A percentile compares a stretch with the other conserved stretches of the same genome.
Conservation (phyloP, 2,113 vertebrate genomes). For the Notechis scutatus region DNA sequence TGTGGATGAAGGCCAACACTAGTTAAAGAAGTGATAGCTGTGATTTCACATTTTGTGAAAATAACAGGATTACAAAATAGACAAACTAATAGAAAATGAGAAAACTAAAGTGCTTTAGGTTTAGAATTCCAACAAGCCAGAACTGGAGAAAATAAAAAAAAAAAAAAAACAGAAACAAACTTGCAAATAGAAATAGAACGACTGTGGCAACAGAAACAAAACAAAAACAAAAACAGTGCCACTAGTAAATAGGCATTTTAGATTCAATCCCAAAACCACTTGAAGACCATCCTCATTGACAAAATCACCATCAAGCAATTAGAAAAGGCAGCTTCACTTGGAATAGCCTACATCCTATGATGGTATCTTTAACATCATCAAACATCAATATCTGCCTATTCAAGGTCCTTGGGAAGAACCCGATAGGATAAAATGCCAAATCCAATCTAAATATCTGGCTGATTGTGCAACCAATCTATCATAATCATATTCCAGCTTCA, state of each 20-base stretch:
- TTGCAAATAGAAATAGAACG: not conserved
- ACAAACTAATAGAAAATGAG: not conserved
- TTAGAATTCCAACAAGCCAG: not conserved
- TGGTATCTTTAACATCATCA: not conserved
- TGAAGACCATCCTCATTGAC: not conserved
- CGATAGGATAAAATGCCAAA: not conserved
- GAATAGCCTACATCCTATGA: not conserved
- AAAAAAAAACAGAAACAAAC: not conserved
- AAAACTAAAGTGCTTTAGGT: not conserved
- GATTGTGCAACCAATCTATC: not conserved
- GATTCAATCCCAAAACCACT: not conserved
- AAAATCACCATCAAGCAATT: not conserved
- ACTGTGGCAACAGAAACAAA: not conserved
- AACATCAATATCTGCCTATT: not conserved
- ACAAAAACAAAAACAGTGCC: not conserved
- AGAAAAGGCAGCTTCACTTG: not conserved
- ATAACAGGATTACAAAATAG: not conserved
- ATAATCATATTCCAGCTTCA: not conserved
- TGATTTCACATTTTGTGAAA: not conserved
- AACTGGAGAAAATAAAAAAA: not conserved
- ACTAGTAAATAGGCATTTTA: not conserved
- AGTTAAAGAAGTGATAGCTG: not conserved
- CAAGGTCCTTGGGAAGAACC: not conserved
- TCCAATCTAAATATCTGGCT: not conserved
- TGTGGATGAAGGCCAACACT: not conserved